Evolutionary conservation across 2,113 vertebrate genomes (phyloP).

Genomic region (Eublepharis macularius): DNA sequence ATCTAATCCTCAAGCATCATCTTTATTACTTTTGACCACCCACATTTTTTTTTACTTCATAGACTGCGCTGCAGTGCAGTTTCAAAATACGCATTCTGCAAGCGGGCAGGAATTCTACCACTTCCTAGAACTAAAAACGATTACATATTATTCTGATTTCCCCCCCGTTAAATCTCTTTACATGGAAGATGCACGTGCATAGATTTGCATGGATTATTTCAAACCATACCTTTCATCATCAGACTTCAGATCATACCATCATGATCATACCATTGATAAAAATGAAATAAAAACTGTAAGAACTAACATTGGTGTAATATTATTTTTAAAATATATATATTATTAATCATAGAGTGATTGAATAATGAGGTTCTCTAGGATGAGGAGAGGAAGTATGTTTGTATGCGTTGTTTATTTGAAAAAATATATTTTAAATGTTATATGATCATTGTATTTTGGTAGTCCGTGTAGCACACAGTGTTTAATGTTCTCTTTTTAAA

Average conservation of each 20-base stretch:
- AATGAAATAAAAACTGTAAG: no score
- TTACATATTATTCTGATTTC: not conserved
- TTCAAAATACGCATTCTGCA: not conserved
- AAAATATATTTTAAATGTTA: no score
- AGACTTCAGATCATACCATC: not conserved
- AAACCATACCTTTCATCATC: conserved; percentile 2
- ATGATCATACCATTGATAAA: no score
- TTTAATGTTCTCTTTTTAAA: no score
- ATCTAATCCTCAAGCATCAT: not conserved
- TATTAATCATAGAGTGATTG: no score
- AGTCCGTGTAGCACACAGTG: no score
- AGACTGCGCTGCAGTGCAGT: not conserved
- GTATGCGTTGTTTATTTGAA: no score
- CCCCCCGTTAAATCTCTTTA: not conserved
- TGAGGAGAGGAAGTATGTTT: no score
- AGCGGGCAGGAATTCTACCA: not conserved
- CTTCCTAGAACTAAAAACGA: not conserved
- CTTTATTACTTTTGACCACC: not conserved
- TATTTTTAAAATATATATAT: no score
- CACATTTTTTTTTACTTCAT: not conserved
- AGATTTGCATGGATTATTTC: not conserved
- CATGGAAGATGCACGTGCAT: not conserved
- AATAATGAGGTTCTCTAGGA: no score
- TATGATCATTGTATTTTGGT: no score
- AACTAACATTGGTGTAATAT: no score